Base-by-base conservation (phyloP, 1,140 invertebrate species). In the Delia radicum region DNA sequence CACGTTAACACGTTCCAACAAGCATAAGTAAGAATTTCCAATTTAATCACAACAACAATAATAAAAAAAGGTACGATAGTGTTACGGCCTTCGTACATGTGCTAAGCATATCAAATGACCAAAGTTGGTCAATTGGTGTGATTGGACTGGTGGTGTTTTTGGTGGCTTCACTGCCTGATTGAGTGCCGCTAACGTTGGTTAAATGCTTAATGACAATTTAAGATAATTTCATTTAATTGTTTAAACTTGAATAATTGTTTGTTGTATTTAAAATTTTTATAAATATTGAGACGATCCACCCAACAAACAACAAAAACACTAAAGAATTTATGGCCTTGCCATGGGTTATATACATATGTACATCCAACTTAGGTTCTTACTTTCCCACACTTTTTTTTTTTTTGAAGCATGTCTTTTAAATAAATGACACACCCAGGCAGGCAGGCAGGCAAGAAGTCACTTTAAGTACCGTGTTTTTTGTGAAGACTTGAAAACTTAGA, bases 301-400 rank as follows among this genome's bases (percentile, higher is more conserved):
- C 63, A 29, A 15, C 63, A 67, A 31, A 31, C 63, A 31, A 8
- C 63, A 63, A 63, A 27, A n/a, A 69, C 18, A 69, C 65, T 7
- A 69, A 69, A 18, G 65, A 69, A 69, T 69, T 69, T 69, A 69
- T 69, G 65, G 65, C 65, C 65, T 69, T 69, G 65, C 31, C 65
- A 69, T 69, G 65, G 65, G 65, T 24, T 29, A 13, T 13, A 69
- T 21, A 24, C 0, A 18, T n/a, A 33, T 33, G n/a, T 21, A 18
- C 48, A 21, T 7, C n/a, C 48, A 5, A 8, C 13, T 48, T 42
- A 73, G 42, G 72, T 73, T 73, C 72, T 73, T 55, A 73, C 72
- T 73, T 73, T 73, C 72, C 72, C 72, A 73, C 72, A 73, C 72
- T 73, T 73, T n/a, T n/a, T n/a, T n/a, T n/a, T n/a, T n/a, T n/a